phyloP scores from a whole-genome alignment of 2,113 vertebrate genomes.

The Eolophus roseicapilla region DNA sequence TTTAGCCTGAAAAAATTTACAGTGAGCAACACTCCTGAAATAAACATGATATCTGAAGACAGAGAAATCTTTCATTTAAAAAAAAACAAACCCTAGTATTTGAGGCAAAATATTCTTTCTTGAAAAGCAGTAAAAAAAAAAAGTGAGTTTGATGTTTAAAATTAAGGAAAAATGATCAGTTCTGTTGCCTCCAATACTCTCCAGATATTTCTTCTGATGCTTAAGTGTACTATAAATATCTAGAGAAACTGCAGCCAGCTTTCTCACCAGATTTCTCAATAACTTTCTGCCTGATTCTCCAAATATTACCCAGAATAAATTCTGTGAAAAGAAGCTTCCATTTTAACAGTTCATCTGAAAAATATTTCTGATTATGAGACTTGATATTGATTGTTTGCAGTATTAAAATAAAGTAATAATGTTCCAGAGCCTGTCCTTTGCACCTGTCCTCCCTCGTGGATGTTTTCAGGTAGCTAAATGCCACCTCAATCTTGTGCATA shows the following conservation, averaged over 20 bases:
- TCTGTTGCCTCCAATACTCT: background rate
- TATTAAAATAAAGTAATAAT: background rate
- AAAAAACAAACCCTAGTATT: rapidly evolving
- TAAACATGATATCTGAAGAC: background rate
- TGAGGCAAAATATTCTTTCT: background rate
- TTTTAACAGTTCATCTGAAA: background rate
- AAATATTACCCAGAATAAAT: background rate
- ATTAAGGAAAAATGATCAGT: background rate
- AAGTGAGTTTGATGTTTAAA: background rate
- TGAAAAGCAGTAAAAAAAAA: background rate
- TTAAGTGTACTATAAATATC: background rate
- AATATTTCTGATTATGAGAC: background rate
- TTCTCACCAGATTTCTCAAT: background rate
- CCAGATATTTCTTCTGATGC: background rate
- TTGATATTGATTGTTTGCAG: background rate
- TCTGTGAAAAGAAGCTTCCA: background rate
- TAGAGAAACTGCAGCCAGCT: background rate
- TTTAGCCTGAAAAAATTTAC: background rate
- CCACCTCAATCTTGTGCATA: background rate
- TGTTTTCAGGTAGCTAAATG: background rate
- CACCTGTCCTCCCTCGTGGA: background rate
- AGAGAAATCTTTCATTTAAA: background rate
- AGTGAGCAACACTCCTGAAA: background rate
- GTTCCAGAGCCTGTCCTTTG: background rate
- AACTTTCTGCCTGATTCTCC: background rate